Evolutionary conservation across 1,140 invertebrate genomes (phyloP), one percentile per base, ranked within the genome.

Genomic region (Macrotrachela quadricornifera): DNA sequence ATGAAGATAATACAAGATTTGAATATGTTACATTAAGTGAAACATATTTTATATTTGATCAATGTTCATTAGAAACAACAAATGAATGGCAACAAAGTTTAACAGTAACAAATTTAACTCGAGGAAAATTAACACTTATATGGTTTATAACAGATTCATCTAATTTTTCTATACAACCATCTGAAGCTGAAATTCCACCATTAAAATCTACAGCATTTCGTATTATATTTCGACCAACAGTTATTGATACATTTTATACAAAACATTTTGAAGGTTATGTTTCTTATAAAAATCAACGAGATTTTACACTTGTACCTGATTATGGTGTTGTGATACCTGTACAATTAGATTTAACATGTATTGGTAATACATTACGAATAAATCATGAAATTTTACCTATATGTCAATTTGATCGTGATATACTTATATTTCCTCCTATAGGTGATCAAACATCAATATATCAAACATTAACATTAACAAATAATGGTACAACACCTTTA

Each of bases 41-140:
- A 15, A 37, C 49, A 10, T 30, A 8, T 30, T 30, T 30, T 8
- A 4, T 30, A 30, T 30, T 30, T 30, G 21, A 30, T 30, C 21
- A 30, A 4, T 30, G 21, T 30, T 12, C 16, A 37, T 41, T 44
- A 6, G 42, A 45, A 16, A 44, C 43, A 16, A 51, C 11, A 15
- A 45, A 51, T 44, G 49, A 51, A 44, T 18, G 37, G 36, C 63
- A 57, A 56, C 50, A 45, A 44, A 39, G 39, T 18, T 54, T 70
- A 13, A 66, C 60, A 42, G 48, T 69, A 21, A 70, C 66, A 36
- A 70, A 70, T 54, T 63, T 69, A 50, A 70, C 68, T 1, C 60
- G 61, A 50, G 68, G 68, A 17, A 69, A 68, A 57, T 58, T 70
- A 16, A 62, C 63, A 13, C 59, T 67, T 10, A 61, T 63, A 45